Base-by-base conservation (phyloP, 2,797 vertebrate species). In the Mormyrops boulengeri region DNA sequence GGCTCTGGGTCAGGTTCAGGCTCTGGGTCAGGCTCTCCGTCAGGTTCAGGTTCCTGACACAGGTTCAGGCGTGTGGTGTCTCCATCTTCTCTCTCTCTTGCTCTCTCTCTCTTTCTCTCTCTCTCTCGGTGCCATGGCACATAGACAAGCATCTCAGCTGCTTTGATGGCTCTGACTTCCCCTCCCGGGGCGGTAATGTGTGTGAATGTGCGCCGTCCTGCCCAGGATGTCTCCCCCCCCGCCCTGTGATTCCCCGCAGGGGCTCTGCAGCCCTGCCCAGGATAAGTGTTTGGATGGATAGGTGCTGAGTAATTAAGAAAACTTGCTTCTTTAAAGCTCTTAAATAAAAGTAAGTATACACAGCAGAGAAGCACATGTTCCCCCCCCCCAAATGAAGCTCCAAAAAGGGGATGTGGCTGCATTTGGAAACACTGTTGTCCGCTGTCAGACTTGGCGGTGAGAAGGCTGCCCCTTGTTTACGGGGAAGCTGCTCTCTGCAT, bases 331-430 rank as follows among this genome's bases (percentile, higher is more conserved):
- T 47, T 80, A 80, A 2, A 80, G 38, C 38, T 85, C 12, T 85
- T 22, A 44, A 44, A 22, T 52, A 50, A 50, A 52, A 47, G 44
- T 49, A 22, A 85, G 80, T 22, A 26, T 9, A 50, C 12, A 85
- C 22, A 50, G 41, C 49, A 87, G 85, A 57, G 12, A 86, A 30
- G 26, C 44, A 47, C n/a, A 14, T 14, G 52, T 26, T 55, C 47
- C 19, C 22, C 22, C 12, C 22, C 49, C 2, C 82, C 41, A 11
- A 52, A 9, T 50, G 49, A 9, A 55, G 85, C 9, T 19, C 50
- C 49, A 87, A 34, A 87, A 87, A 87, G 85, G 41, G 85, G 52
- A 87, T 57, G 30, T 87, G 52, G 52, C n/a, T 87, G 14, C 52
- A 6, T 52, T 22, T 38, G 14, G 50, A 38, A 9, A 87, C 34